phyloP scores from a whole-genome alignment of 1,140 invertebrate species.

The Diabrotica virgifera region DNA sequence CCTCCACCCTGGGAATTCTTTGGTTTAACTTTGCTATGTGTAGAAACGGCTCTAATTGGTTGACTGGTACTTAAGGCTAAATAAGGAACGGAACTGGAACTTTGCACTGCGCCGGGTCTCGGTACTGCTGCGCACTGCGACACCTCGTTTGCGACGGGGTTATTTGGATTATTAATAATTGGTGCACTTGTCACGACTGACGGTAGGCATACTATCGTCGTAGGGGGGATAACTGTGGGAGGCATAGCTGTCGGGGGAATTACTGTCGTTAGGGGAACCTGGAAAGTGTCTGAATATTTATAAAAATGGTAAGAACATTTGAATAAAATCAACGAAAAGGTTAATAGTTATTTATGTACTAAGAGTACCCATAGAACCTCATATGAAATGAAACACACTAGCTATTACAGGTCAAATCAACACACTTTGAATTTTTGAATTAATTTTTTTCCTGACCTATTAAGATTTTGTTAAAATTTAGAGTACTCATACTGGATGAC shows the following conservation, averaged over 20 bases:
- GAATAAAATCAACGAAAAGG: too few species aligned
- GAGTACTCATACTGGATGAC: too few species aligned
- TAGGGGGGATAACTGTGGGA: slow-evolving; percentile 52
- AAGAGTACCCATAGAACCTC: too few species aligned
- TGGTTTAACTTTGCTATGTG: slow-evolving; percentile 45
- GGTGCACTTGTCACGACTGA: slow-evolving; percentile 45
- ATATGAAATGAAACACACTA: too few species aligned
- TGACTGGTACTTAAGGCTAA: slow-evolving; percentile 53
- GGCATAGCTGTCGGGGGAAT: not conserved
- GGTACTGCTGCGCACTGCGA: slow-evolving; percentile 34
- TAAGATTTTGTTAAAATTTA: too few species aligned
- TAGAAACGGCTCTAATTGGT: slow-evolving; percentile 45
- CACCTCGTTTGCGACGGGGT: slow-evolving; percentile 43
- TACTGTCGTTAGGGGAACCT: not conserved
- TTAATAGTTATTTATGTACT: too few species aligned
- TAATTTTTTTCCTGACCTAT: too few species aligned
- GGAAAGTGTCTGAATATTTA: slow-evolving; percentile 1
- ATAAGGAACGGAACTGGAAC: slow-evolving; percentile 53
- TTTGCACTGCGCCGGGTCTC: slow-evolving; percentile 44
- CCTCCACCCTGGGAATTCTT: slow-evolving; percentile 39
- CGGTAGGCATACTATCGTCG: slow-evolving; percentile 53
- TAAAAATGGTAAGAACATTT: not conserved
- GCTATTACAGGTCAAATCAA: too few species aligned
- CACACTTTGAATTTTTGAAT: too few species aligned
- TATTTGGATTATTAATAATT: slow-evolving; percentile 35